Base-by-base conservation (phyloP, 2,113 vertebrate genomes). In the Phalacrocorax brasilianus region DNA sequence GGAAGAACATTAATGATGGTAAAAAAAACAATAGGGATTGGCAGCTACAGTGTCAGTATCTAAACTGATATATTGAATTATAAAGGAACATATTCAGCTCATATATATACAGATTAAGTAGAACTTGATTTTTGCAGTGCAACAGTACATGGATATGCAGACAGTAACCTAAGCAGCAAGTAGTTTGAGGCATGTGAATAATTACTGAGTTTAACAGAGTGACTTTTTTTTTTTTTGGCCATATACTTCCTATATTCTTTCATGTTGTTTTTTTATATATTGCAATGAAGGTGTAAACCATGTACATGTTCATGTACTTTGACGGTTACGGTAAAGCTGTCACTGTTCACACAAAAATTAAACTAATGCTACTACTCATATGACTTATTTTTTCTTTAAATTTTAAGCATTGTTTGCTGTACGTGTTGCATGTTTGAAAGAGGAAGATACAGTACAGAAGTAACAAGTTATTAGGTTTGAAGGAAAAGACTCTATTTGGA, bases 201-300 rank as follows among this genome's bases (percentile, higher is more conserved):
- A n/a, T 30, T 38, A 80, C 9, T 20, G 8, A 61, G 8, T 65
- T 91, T 76, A 73, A 58, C 16, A 84, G 12, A 49, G 6, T 9
- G 1, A 53, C 0, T 0, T 53, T 7, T 40, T 38, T 70, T 38
- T 38, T 38, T 52, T 77, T 70, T 52, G 5, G 0, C 6, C 32
- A 24, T 32, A 65, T 61, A 33, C 2, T 70, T 87, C 61, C 15
- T 15, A 32, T 80, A 56, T 56, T 50, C 5, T 70, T 21, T 74
- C 65, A 70, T 21, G 14, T 44, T 61, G 65, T 61, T 74, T 74
- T 6, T 30, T 16, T 22, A 17, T 14, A 12, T 38, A 11, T 74
- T 44, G 7, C 13, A 66, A 33, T 38, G 30, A 40, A 65, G 2
- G 3, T 66, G 7, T 49, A 77, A 93, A 81, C 27, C 33, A 18